These are phyloP conservation scores for Panthera leo DNA, from an alignment of 2,113 vertebrate genomes.

Conservation along the genomic window DNA sequence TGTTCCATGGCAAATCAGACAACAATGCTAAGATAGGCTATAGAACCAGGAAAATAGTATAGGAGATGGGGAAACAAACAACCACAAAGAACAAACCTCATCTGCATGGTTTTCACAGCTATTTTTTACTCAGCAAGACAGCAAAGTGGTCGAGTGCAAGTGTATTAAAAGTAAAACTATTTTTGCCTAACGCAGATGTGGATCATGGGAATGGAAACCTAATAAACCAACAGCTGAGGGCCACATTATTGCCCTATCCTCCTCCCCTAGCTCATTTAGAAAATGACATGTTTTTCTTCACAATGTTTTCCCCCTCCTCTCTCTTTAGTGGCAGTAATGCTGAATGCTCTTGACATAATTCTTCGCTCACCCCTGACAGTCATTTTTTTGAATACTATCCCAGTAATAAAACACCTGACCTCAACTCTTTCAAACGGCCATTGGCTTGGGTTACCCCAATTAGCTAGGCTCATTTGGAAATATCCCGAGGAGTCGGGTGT, in stretches of 20 bases:
- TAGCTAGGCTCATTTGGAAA: slow-evolving; percentile 63
- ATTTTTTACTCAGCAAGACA: slow-evolving; percentile 47
- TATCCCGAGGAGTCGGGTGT: slow-evolving; percentile 23
- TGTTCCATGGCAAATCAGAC: slow-evolving; percentile 72
- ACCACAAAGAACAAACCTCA: slow-evolving; percentile 41
- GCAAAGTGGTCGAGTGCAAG: slow-evolving; percentile 40
- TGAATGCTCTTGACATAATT: slow-evolving; percentile 73
- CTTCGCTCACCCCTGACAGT: slow-evolving; percentile 61
- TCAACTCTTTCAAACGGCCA: slow-evolving; percentile 70
- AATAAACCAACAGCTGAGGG: slow-evolving; percentile 70
- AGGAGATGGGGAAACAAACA: slow-evolving; percentile 63
- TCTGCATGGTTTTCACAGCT: slow-evolving; percentile 30
- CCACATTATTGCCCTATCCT: not conserved
- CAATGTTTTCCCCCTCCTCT: slow-evolving; percentile 52
- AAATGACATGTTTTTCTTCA: slow-evolving; percentile 61
- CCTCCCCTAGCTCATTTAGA: slow-evolving; percentile 56
- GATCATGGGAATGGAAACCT: slow-evolving; percentile 21
- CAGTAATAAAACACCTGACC: slow-evolving; percentile 61
- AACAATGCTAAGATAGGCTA: slow-evolving; percentile 70
- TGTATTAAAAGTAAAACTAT: slow-evolving; percentile 75
- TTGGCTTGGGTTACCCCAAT: slow-evolving; percentile 77
- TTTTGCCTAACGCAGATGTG: not conserved
- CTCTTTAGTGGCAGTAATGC: slow-evolving; percentile 73
- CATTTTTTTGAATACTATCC: slow-evolving; percentile 66
- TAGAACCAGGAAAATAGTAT: slow-evolving; percentile 65